Evolutionary conservation across 1,140 invertebrate species (phyloP).

Genomic region (Aleiodes sp.): DNA sequence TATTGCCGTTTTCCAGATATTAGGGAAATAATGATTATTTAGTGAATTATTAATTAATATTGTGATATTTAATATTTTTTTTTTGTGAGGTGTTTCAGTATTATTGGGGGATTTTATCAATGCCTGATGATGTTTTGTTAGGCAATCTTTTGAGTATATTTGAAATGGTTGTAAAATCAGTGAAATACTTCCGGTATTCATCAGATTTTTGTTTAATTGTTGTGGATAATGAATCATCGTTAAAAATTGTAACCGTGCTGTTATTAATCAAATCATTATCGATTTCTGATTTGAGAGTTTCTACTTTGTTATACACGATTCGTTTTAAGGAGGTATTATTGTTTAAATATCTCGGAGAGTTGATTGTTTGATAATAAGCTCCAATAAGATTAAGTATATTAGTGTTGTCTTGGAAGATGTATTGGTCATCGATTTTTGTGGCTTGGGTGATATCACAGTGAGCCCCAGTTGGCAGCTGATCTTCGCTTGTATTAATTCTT

Average conservation of each 20-base stretch:
- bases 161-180: background rate
- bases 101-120: no score
- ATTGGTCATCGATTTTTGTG: background rate
- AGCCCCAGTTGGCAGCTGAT: background rate
- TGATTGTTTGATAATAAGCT: background rate
- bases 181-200: constrained; percentile 4
- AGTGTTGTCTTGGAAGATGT: background rate
- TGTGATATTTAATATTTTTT: constrained; percentile 18
- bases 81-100: no score
- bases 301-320: background rate
- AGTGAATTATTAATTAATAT: constrained; percentile 34
- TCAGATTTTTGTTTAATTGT: background rate
- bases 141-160: background rate
- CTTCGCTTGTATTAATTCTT: background rate
- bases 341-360: constrained; percentile 4
- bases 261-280: background rate
- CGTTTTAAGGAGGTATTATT: background rate
- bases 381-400: background rate
- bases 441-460: background rate
- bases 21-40: constrained; percentile 36
- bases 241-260: background rate
- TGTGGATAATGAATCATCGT: background rate
- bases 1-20: constrained; percentile 38
- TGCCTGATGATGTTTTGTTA: background rate
- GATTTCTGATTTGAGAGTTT: background rate